Percentiles rank a stretch among this genome's conserved stretches.
phyloP scores from a whole-genome alignment of 2,888 invertebrate genomes.

The Gibbula magus region DNA sequence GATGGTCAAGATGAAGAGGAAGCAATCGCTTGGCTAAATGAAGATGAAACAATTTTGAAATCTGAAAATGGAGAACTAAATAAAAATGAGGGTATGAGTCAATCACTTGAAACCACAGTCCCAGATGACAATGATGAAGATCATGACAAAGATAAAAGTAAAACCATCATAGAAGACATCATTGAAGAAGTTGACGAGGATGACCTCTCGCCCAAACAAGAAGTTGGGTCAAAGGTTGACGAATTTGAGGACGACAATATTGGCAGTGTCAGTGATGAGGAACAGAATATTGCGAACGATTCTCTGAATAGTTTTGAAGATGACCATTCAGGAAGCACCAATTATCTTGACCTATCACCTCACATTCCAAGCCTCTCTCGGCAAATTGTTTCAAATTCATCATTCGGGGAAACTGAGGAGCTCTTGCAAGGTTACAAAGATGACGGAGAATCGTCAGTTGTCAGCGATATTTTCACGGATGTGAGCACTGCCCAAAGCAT shows the following conservation, averaged over 20 bases:
- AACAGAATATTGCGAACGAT: constrained; percentile 22
- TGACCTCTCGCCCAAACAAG: too few relatives aligned
- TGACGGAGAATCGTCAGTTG: constrained; percentile 42
- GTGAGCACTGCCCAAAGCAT: constrained; percentile 13
- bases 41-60: neutral
- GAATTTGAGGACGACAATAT: constrained; percentile 47
- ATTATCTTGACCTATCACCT: constrained; percentile 42
- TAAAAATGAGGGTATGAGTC: neutral
- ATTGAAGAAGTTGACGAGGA: neutral
- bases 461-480: constrained; percentile 57
- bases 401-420: constrained; percentile 44
- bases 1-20: constrained; percentile 9
- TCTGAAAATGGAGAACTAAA: neutral
- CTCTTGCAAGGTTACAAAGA: constrained; percentile 45
- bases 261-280: constrained; percentile 57
- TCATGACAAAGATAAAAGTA: neutral
- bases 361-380: constrained; percentile 6
- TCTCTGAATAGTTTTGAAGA: neutral
- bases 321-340: constrained; percentile 9
- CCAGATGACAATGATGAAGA: neutral
- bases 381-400: neutral
- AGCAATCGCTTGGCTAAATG: neutral
- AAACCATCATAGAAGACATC: neutral
- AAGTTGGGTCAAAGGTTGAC: neutral
- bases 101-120: neutral